Conservation (phyloP, 1,140 invertebrate genomes). For the Scaptomyza graminum region DNA sequence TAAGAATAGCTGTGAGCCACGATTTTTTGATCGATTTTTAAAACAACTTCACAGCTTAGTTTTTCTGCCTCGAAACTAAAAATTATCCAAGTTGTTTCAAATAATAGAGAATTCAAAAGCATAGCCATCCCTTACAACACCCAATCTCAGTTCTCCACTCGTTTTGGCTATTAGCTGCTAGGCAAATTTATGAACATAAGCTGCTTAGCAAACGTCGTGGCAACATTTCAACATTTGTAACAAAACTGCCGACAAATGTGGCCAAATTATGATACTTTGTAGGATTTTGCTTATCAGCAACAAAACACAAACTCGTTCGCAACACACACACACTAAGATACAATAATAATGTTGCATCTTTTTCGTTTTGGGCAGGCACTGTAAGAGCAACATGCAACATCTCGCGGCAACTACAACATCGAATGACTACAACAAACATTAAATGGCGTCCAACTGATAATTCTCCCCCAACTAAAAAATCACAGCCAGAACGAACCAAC, state of each 20-base stretch:
- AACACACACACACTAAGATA: constrained; percentile 14
- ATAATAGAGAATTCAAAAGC: neutral
- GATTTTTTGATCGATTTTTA: no score
- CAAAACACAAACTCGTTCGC: constrained; percentile 54
- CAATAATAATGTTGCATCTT: constrained; percentile 65
- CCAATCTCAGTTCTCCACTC: neutral
- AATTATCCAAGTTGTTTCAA: neutral
- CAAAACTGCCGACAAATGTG: constrained; percentile 53
- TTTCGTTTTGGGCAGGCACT: constrained; percentile 58
- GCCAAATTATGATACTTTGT: constrained; percentile 66
- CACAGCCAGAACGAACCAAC: constrained; percentile 52
- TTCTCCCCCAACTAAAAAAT: constrained; percentile 11
- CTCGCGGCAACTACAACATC: constrained; percentile 20
- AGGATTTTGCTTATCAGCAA: constrained; percentile 61
- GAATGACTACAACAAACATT: constrained; percentile 31
- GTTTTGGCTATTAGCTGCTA: constrained; percentile 2
- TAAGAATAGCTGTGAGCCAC: no score
- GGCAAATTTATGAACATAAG: constrained; percentile 75
- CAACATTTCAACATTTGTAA: constrained; percentile 13
- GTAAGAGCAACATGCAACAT: constrained; percentile 55
- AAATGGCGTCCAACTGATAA: constrained; percentile 59
- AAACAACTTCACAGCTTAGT: no score
- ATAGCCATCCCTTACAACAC: neutral
- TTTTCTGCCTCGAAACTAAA: no score
- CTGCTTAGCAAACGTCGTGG: constrained; percentile 50